Evolutionary conservation across 1,140 invertebrate genomes (phyloP).

Genomic region (Dreissena rostriformis): DNA sequence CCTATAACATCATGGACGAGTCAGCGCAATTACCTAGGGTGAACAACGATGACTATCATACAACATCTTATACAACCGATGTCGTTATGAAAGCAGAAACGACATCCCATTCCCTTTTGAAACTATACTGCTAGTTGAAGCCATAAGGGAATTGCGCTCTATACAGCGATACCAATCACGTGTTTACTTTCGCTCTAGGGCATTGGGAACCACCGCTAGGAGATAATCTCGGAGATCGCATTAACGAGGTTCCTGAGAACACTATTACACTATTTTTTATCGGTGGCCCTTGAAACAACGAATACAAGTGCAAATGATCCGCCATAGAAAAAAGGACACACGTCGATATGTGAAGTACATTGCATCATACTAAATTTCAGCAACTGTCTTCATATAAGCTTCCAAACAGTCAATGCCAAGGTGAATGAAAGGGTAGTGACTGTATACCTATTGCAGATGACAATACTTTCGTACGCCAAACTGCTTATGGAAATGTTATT

Average conservation of each 20-base stretch:
- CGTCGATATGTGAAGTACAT: conserved; percentile 9
- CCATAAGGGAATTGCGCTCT: neutral
- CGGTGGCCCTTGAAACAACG: conserved; percentile 1
- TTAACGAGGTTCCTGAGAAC: conserved; percentile 16
- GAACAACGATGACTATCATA: conserved; percentile 22
- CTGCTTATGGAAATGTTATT: neutral
- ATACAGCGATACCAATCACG: conserved; percentile 12
- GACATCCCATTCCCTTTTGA: conserved; percentile 20
- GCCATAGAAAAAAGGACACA: conserved; percentile 7
- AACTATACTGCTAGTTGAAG: conserved; percentile 25
- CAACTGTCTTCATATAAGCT: neutral
- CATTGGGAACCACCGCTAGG: conserved; percentile 14
- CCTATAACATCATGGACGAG: neutral
- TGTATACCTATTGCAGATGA: neutral
- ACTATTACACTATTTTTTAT: conserved; percentile 12
- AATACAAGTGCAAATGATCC: neutral
- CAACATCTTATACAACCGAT: conserved; percentile 3
- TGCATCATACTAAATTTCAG: conserved; percentile 5
- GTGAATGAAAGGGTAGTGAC: neutral
- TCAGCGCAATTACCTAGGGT: conserved; percentile 4
- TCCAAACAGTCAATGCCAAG: neutral
- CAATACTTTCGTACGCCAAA: conserved; percentile 5
- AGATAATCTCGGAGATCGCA: conserved; percentile 18
- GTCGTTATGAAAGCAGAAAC: conserved; percentile 19
- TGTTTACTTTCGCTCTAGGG: conserved; percentile 3